Percentiles rank a stretch among this genome's conserved stretches.
Conservation (phyloP, 2,797 vertebrate genomes). For the Todus mexicanus region DNA sequence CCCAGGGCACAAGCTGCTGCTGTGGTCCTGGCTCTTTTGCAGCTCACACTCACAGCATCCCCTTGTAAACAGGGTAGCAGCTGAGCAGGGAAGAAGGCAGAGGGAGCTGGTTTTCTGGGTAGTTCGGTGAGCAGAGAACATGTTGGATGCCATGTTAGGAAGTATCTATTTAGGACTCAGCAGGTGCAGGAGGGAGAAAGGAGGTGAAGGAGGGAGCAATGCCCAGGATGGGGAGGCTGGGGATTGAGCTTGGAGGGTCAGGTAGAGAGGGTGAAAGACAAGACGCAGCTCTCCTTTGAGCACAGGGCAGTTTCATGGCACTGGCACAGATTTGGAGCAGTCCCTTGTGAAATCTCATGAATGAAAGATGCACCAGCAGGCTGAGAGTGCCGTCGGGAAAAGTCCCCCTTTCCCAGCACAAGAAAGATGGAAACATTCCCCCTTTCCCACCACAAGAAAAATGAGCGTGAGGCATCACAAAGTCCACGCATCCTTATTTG, state of each 20-base stretch:
- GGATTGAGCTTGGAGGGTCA: background rate
- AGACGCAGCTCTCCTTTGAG: background rate
- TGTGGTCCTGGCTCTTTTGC: background rate
- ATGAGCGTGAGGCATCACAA: background rate
- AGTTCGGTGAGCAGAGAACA: background rate
- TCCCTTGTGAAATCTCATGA: fast-evolving
- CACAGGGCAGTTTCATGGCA: background rate
- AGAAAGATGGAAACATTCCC: too few relatives aligned
- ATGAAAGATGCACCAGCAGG: background rate
- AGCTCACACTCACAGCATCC: background rate
- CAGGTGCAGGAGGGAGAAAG: background rate
- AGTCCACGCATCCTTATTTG: fast-evolving
- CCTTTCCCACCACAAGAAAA: background rate
- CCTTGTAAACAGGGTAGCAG: background rate
- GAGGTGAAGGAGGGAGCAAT: background rate
- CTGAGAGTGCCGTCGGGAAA: fast-evolving
- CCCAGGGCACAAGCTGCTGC: background rate
- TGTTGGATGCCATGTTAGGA: background rate
- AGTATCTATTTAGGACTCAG: background rate
- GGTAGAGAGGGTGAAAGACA: background rate
- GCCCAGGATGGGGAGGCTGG: background rate
- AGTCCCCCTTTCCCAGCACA: background rate
- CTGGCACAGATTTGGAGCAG: background rate
- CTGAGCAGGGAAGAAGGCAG: background rate
- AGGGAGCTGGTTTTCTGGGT: background rate